Base-by-base conservation (phyloP, 2,113 vertebrate species). In the Diglossa brunneiventris region DNA sequence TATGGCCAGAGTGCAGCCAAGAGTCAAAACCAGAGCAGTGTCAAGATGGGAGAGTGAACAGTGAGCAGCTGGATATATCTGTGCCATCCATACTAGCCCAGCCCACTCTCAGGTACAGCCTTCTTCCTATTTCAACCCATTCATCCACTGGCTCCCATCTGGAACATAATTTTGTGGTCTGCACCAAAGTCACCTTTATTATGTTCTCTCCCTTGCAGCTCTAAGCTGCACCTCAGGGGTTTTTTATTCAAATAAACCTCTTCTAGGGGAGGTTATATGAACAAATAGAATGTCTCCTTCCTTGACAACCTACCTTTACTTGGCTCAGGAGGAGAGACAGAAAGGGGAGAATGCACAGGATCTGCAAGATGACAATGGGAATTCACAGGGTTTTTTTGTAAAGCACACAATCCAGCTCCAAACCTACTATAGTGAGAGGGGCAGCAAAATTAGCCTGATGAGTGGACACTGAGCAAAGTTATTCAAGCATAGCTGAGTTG, bases 341-440 rank as follows among this genome's bases (percentile, higher is more conserved):
- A 83, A 93, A 47, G 44, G 7, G 3, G 9, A 11, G 30, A 70
- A 85, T n/a, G 27, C 56, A 76, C 24, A 72, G 69, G 27, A 33
- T 64, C 53, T 86, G 35, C 27, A 68, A 49, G 49, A 47, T 44
- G 35, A 64, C 52, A 79, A 27, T 2, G 2, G 58, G 23, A 84
- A 76, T 90, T 61, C 56, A 30, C 16, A 52, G n/a, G 28, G 11
- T 0, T 33, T 85, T 79, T 92, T 64, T 78, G 27, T 30, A 23
- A 68, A 73, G 22, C 11, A 8, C 59, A 62, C 28, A 73, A 28
- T 61, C 15, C 58, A 90, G 66, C 33, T 86, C 31, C 72, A 92
- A 76, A 56, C 31, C 30, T 49, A 14, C 59, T 39, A 5, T 2
- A 70, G 39, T 0, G 0, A 74, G 33, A 78, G 15, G 31, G 22